A percentile compares a stretch with the other conserved stretches of the same genome.
phyloP scores from a whole-genome alignment of 2,113 vertebrate genomes.

The Microcebus tavaratra region DNA sequence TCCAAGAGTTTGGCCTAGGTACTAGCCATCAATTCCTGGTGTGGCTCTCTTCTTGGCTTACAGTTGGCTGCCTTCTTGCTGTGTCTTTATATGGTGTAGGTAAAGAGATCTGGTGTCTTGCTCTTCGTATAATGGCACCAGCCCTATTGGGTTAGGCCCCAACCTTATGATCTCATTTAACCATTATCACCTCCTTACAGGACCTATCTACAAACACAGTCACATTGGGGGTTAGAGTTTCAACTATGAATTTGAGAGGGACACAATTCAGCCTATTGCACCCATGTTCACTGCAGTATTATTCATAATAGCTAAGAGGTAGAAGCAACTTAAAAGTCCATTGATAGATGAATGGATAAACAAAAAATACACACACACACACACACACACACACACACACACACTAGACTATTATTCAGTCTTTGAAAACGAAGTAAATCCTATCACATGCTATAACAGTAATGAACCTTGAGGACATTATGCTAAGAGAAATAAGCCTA shows the following conservation, averaged over 20 bases:
- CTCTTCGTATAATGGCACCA: not conserved
- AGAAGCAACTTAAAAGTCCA: not conserved
- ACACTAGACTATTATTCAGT: not conserved
- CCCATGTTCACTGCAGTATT: not conserved
- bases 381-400: not conserved
- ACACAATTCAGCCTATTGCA: not conserved
- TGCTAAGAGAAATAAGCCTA: not conserved
- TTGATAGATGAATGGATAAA: not conserved
- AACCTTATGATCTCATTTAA: not conserved
- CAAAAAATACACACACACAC: not conserved
- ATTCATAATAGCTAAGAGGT: not conserved
- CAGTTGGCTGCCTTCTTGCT: not conserved
- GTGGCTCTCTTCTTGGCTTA: not conserved
- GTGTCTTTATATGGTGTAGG: not conserved
- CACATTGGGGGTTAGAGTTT: not conserved
- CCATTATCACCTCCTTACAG: not conserved
- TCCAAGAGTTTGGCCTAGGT: not conserved
- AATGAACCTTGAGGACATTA: not conserved
- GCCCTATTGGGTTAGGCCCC: not conserved
- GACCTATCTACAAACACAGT: not conserved
- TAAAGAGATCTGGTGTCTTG: not conserved
- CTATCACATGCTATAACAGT: not conserved
- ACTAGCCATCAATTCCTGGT: not conserved
- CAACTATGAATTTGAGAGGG: not conserved
- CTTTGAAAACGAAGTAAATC: not conserved